Conservation (phyloP, 2,113 vertebrate species). For the Rhombomys opimus region DNA sequence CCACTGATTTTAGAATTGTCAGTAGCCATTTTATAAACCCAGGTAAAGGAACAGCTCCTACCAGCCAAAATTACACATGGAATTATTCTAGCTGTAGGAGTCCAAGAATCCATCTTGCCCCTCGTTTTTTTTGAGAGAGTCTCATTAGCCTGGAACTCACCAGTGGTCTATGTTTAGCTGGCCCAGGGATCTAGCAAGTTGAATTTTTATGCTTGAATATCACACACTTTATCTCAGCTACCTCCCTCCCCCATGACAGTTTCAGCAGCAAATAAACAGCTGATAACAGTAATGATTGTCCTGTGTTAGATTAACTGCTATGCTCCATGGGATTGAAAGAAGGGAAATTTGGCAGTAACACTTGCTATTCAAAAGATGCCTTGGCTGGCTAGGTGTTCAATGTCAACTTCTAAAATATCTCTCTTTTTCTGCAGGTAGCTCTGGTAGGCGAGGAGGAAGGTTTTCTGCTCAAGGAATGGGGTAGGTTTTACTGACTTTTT, state of each 20-base stretch:
- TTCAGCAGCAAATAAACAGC: neutral
- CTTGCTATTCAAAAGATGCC: neutral
- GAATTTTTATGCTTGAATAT: neutral
- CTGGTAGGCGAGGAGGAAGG: conserved; percentile 93
- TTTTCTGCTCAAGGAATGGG: conserved; percentile 99
- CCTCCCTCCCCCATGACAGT: neutral
- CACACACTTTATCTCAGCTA: neutral
- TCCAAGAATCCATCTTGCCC: neutral
- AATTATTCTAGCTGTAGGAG: neutral
- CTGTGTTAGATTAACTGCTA: neutral
- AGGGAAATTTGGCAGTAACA: neutral
- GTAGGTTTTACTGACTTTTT: conserved; percentile 86
- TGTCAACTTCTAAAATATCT: conserved; percentile 47
- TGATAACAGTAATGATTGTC: neutral
- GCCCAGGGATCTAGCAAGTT: neutral
- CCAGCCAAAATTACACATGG: neutral
- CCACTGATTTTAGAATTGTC: neutral
- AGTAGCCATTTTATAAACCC: neutral
- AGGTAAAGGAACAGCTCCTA: neutral
- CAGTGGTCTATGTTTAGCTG: neutral
- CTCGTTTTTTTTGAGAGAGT: neutral
- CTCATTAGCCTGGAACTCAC: neutral
- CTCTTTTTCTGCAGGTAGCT: conserved; percentile 84
- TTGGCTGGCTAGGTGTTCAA: conserved; percentile 20
- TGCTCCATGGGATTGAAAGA: neutral